A percentile compares a stretch with the other conserved stretches of the same genome.
Evolutionary conservation across 2,113 vertebrate genomes (phyloP).

Genomic region (Ceyx margarethae): DNA sequence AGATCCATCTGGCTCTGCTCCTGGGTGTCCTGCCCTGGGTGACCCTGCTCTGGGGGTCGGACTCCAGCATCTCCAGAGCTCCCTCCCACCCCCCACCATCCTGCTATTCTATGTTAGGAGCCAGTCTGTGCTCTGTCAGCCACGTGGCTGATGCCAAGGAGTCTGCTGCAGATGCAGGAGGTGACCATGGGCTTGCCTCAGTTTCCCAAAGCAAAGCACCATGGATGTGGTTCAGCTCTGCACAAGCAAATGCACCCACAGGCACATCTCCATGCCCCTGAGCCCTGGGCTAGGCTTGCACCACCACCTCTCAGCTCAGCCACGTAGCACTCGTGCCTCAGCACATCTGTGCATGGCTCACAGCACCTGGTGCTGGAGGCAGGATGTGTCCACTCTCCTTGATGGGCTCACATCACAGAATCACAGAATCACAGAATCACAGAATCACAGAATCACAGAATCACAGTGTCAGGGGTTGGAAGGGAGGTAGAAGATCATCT

Average conservation of each 20-base stretch:
- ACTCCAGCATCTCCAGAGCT: no score
- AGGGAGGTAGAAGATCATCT: no score
- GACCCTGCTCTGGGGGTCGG: no score
- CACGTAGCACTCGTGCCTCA: accelerated
- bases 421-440: no score
- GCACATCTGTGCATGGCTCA: not conserved
- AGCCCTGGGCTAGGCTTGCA: not conserved
- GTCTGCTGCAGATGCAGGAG: not conserved
- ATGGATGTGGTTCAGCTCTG: not conserved
- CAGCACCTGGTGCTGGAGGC: not conserved
- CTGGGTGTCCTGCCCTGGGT: no score
- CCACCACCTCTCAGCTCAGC: accelerated
- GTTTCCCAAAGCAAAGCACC: not conserved
- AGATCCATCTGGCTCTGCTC: no score
- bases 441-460: no score
- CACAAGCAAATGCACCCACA: not conserved
- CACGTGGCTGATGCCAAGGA: not conserved
- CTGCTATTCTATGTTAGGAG: not conserved
- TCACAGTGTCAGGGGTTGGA: no score
- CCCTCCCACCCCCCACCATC: no score
- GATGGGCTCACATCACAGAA: not conserved
- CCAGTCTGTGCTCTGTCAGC: not conserved
- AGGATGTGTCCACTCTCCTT: accelerated
- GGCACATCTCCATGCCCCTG: not conserved
- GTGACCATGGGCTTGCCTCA: not conserved